Evolutionary conservation across 1,140 invertebrate species (phyloP).

Genomic region (Heliconius himera): DNA sequence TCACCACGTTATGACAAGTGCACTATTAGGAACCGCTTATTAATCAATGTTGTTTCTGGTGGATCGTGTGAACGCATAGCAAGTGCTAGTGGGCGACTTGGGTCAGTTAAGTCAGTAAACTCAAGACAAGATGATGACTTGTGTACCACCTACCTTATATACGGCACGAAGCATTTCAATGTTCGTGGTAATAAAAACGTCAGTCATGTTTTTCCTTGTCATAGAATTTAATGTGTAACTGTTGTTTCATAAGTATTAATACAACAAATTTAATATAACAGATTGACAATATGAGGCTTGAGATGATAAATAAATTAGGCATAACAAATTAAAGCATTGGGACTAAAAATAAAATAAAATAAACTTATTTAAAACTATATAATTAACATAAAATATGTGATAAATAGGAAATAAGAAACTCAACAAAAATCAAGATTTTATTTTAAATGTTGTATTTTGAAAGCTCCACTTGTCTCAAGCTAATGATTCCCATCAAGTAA

Average conservation of each 20-base stretch:
- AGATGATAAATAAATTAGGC: too few species aligned
- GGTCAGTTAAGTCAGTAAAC: conserved; percentile 6
- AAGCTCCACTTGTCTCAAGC: neutral
- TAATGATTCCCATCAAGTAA: neutral
- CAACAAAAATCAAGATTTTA: too few species aligned
- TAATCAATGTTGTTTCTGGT: conserved; percentile 4
- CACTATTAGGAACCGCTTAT: conserved; percentile 5
- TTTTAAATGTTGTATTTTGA: neutral
- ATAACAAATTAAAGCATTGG: too few species aligned
- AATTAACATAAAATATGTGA: too few species aligned
- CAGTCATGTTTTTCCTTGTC: neutral
- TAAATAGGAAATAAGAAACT: too few species aligned
- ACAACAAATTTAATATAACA: neutral
- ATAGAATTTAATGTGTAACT: conserved; percentile 2
- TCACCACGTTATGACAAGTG: conserved; percentile 16
- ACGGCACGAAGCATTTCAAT: neutral
- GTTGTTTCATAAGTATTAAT: neutral
- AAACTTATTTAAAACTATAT: too few species aligned
- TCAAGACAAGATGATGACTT: neutral
- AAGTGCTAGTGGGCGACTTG: neutral
- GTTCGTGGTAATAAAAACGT: neutral
- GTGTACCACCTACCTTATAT: neutral
- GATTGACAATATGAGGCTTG: neutral
- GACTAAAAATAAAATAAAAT: too few species aligned
- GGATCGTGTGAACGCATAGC: neutral